These are phyloP conservation scores for Sminthurides aquaticus DNA, from an alignment of 2,888 invertebrate species.

Conservation along the genomic window DNA sequence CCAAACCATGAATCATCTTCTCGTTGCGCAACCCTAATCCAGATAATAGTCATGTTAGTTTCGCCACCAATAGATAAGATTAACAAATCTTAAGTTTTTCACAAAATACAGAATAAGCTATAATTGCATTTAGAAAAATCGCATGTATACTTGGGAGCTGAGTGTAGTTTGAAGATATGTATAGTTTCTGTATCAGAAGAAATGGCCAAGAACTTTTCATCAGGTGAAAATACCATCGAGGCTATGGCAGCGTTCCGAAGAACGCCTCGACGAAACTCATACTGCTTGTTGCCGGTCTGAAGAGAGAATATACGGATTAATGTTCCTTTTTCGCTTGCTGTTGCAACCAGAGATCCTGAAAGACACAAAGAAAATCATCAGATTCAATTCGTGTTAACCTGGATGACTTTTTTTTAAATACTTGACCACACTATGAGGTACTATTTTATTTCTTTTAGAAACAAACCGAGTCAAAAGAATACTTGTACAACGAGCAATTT, in stretches of 20 bases:
- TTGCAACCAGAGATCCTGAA: slow-evolving; percentile 59
- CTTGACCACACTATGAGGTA: too few species aligned
- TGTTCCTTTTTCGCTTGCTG: slow-evolving; percentile 88
- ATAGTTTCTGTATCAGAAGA: slow-evolving; percentile 96
- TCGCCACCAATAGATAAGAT: too few species aligned
- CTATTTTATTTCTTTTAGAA: too few species aligned
- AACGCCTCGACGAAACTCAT: slow-evolving; percentile 92
- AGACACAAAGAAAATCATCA: slow-evolving; percentile 57
- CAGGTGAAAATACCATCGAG: slow-evolving; percentile 86
- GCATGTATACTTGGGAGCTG: slow-evolving; percentile 51
- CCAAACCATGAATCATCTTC: slow-evolving; percentile 9
- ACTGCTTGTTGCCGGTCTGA: slow-evolving; percentile 77
- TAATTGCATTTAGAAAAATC: too few species aligned
- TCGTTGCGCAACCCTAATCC: background rate
- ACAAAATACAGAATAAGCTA: too few species aligned
- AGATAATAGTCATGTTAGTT: too few species aligned
- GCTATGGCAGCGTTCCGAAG: slow-evolving; percentile 86
- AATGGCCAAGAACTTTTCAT: slow-evolving; percentile 80
- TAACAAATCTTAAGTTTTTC: too few species aligned
- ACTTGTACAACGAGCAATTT: background rate
- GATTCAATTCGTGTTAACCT: background rate
- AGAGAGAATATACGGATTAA: slow-evolving; percentile 89
- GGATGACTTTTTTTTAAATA: too few species aligned
- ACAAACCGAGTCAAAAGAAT: too few species aligned
- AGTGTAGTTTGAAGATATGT: slow-evolving; percentile 89